Percentiles rank a stretch among this genome's conserved stretches.
phyloP scores from a whole-genome alignment of 2,113 vertebrate genomes.

The Mustelus asterias region DNA sequence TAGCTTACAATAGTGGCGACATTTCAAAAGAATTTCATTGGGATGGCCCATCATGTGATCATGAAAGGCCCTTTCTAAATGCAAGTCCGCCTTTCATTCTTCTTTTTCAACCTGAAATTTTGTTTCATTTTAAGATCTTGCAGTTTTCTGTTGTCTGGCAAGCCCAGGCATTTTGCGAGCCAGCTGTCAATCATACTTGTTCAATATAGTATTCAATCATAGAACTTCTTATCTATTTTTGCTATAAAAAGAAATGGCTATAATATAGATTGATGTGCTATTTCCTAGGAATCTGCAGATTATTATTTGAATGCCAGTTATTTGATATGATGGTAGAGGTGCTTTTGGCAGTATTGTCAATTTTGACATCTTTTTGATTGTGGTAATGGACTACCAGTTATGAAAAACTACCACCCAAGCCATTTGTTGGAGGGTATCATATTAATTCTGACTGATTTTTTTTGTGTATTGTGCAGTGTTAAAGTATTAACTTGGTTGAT shows the following conservation, averaged over 20 bases:
- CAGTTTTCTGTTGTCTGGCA: neutral
- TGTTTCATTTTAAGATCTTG: neutral
- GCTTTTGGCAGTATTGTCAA: neutral
- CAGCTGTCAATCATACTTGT: neutral
- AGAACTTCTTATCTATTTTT: neutral
- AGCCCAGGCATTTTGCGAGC: neutral
- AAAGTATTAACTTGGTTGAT: neutral
- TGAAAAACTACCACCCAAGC: neutral
- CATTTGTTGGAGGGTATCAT: neutral
- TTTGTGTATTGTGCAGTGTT: neutral
- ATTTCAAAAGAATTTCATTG: too few relatives aligned
- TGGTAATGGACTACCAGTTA: neutral
- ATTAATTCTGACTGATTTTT: neutral
- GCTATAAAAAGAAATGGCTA: neutral
- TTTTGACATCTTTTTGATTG: neutral
- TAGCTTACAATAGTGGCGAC: too few relatives aligned
- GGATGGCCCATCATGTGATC: too few relatives aligned
- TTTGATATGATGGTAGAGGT: neutral
- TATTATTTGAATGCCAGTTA: neutral
- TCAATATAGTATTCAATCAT: neutral
- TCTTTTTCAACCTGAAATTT: neutral
- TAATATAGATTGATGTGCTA: constrained; percentile 4
- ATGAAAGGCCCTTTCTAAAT: too few relatives aligned
- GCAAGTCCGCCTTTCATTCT: too few relatives aligned
- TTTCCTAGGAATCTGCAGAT: neutral